Evolutionary conservation across 2,888 invertebrate genomes (phyloP), one percentile per base, ranked within the genome.

Genomic region (Synergus itoensis): DNA sequence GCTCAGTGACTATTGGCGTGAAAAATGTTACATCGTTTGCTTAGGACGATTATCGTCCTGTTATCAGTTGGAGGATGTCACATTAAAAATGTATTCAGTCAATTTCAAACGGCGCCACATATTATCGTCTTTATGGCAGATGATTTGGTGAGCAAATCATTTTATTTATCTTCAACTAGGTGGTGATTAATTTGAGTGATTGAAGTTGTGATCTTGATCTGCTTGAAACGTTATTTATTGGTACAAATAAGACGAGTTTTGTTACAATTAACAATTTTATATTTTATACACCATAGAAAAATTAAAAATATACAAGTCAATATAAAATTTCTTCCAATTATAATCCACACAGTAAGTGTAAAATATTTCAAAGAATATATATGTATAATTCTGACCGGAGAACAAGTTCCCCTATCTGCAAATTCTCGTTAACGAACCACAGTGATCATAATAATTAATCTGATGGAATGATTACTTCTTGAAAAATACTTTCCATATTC

Each of bases 41-140:
- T 79, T 45, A 79, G 79, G 81, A 81, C 81, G 73, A 78, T 80
- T 28, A 48, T 78, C 4, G 67, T 80, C 21, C 11, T 82, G n/a
- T 28, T 82, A 11, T 4, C 36, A 45, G 53, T 73, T 48, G 36
- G 14, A 45, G 67, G 36, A 53, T n/a, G 81, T 45, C 21, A 45
- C 62, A 41, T 79, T 36, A 45, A 73, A 41, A 60, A 63, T 43
- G 62, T 80, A 0, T 73, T 82, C 64, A 86, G 87, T 11, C 85
- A 89, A 40, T 90, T 90, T 79, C 88, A 89, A 77, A 79, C 86
- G n/a, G 85, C 90, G 21, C 94, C 94, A 18, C 92, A 94, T 84
- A 94, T 94, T 81, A 90, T 94, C 62, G 92, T 94, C 80, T 93
- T 94, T 81, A 91, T 94, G 83, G 94, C 93, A 9, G 94, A 94